A percentile compares a stretch with the other conserved stretches of the same genome.
phyloP scores from a whole-genome alignment of 2,797 vertebrate genomes.

The Valencia hispanica region DNA sequence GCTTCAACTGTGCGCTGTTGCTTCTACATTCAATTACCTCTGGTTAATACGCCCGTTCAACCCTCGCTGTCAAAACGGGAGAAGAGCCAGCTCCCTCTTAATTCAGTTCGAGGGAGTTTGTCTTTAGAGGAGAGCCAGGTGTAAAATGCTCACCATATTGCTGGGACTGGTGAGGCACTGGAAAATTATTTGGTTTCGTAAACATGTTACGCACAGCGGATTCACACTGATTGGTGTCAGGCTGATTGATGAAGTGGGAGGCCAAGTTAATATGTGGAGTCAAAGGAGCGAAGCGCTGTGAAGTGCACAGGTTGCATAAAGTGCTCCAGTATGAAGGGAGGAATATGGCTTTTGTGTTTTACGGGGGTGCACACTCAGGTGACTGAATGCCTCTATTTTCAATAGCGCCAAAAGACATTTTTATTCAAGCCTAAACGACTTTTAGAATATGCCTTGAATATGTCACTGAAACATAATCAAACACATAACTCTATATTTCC shows the following conservation, averaged over 20 bases:
- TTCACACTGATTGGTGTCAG: slow-evolving; percentile 63
- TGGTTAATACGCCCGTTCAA: slow-evolving; percentile 67
- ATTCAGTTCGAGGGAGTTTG: slow-evolving; percentile 53
- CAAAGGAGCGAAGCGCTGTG: slow-evolving; percentile 40
- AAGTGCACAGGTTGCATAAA: slow-evolving; percentile 37
- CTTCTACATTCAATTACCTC: slow-evolving; percentile 76
- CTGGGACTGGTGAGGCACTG: slow-evolving; percentile 35
- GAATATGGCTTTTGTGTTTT: slow-evolving; percentile 8
- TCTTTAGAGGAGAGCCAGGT: slow-evolving; percentile 50
- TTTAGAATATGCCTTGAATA: background rate
- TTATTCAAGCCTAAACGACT: slow-evolving; percentile 27
- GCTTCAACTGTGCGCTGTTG: slow-evolving; percentile 58
- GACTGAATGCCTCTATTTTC: slow-evolving; percentile 35
- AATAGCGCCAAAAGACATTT: slow-evolving; percentile 33
- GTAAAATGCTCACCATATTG: slow-evolving; percentile 51
- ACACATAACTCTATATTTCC: slow-evolving; percentile 1
- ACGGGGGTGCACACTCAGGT: slow-evolving; percentile 15
- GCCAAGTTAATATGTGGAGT: slow-evolving; percentile 64
- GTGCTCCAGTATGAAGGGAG: slow-evolving; percentile 24
- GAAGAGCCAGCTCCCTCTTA: slow-evolving; percentile 57
- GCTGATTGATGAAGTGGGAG: slow-evolving; percentile 70
- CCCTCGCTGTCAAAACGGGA: slow-evolving; percentile 45
- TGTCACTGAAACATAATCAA: background rate
- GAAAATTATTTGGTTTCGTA: slow-evolving; percentile 59
- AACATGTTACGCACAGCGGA: slow-evolving; percentile 53